Conservation (phyloP, 2,113 vertebrate genomes). For the Sinocyclocheilus grahami region DNA sequence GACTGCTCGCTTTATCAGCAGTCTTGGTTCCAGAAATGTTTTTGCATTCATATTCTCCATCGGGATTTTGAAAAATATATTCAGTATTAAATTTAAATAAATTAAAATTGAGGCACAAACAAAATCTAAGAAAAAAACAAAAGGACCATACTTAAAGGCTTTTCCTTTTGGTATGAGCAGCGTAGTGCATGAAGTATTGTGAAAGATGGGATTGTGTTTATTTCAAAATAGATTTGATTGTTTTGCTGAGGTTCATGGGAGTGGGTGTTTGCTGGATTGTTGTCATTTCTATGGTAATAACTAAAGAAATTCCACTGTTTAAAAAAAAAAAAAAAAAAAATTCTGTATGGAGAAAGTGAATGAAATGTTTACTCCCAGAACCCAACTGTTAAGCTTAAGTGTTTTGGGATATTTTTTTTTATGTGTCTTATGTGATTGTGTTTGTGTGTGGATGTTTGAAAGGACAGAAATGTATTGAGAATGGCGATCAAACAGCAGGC, state of each 20-base stretch:
- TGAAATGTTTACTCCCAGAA: neutral
- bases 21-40: neutral
- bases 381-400: neutral
- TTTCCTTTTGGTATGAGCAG: neutral
- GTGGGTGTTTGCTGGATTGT: neutral
- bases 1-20: neutral
- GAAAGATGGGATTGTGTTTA: neutral
- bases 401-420: neutral
- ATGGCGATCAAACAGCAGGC: neutral
- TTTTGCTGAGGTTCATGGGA: neutral
- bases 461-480: neutral
- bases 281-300: neutral
- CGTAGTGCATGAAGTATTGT: neutral
- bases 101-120: neutral
- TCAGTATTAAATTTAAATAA: neutral
- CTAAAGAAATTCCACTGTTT: neutral
- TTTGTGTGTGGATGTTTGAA: neutral
- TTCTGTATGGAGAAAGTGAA: neutral
- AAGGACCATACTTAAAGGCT: neutral
- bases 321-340: neutral
- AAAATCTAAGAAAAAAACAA: neutral
- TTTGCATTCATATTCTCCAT: neutral
- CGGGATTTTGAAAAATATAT: neutral
- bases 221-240: no score
- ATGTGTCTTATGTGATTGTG: neutral